Evolutionary conservation across 2,888 invertebrate genomes (phyloP).

Genomic region (Caenorhabditis sp.): DNA sequence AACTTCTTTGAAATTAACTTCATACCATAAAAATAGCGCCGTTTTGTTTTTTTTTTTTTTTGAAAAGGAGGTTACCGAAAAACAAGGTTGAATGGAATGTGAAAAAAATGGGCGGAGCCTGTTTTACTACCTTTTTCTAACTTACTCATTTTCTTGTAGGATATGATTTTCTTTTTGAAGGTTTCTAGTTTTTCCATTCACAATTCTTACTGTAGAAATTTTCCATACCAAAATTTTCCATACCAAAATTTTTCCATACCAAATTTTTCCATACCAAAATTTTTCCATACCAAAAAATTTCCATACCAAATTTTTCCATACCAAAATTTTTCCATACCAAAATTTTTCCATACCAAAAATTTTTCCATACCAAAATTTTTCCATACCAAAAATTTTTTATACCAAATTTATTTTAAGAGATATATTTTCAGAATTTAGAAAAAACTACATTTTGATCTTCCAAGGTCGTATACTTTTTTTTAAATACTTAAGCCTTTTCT

Average conservation of each 20-base stretch:
- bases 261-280: too few species aligned
- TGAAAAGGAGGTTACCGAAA: background rate
- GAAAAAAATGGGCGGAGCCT: background rate
- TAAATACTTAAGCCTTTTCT: background rate
- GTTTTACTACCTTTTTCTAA: background rate
- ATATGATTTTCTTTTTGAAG: background rate
- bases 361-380: too few species aligned
- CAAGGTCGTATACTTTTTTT: background rate
- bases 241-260: too few species aligned
- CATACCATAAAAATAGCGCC: background rate
- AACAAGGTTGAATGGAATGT: background rate
- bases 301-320: too few species aligned
- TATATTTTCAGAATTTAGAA: too few species aligned
- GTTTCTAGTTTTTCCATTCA: background rate
- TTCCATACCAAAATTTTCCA: too few species aligned
- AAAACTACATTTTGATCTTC: background rate
- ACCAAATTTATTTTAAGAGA: too few species aligned
- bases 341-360: too few species aligned
- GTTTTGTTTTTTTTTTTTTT: background rate
- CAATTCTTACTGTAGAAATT: too few species aligned
- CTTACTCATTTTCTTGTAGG: background rate
- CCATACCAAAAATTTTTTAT: too few species aligned
- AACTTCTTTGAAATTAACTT: background rate
- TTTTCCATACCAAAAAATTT: too few species aligned
- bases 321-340: too few species aligned